Conservation (phyloP, 2,888 invertebrate genomes). For the Sphecodes monilicornis region DNA sequence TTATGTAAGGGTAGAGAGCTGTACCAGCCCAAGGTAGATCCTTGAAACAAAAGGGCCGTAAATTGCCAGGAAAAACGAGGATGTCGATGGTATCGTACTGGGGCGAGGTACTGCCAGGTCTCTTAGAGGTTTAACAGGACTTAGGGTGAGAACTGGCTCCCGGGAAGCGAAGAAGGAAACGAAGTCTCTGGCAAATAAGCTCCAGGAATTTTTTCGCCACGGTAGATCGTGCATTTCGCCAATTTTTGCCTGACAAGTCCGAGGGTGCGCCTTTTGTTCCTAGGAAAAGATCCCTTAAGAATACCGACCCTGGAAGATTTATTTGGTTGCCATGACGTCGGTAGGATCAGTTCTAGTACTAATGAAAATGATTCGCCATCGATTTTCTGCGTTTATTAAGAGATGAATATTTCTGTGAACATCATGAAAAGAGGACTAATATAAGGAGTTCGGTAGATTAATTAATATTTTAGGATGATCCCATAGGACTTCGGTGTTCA, state of each 20-base stretch:
- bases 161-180: neutral
- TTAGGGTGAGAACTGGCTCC: neutral
- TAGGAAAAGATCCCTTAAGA: neutral
- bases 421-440: neutral
- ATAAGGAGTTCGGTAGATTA: neutral
- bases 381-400: neutral
- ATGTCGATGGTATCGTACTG: conserved; percentile 67
- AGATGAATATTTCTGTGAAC: neutral
- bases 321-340: neutral
- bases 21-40: conserved; percentile 49
- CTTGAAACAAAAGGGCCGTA: conserved; percentile 72
- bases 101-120: conserved; percentile 28
- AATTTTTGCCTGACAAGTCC: neutral
- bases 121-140: conserved; percentile 42
- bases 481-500: neutral
- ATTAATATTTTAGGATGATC: neutral
- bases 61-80: conserved; percentile 68
- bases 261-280: neutral
- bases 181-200: neutral
- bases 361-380: neutral
- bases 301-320: neutral
- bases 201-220: conserved; percentile 2
- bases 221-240: neutral
- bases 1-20: conserved; percentile 14
- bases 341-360: neutral